phyloP scores from a whole-genome alignment of 2,113 vertebrate species.

The Indri indri region DNA sequence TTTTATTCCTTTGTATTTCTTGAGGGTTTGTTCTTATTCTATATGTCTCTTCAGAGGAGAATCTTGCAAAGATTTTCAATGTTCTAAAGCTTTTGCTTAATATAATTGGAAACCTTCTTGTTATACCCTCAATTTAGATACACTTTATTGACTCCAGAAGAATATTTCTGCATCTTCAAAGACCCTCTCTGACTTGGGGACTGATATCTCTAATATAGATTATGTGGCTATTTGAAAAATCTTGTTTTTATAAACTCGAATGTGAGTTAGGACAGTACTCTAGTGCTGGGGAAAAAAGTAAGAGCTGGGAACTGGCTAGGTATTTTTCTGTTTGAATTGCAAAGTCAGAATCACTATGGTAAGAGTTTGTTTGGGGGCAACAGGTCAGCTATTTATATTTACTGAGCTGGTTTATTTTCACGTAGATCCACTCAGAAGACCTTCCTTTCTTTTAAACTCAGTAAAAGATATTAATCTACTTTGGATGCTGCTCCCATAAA shows the following conservation, averaged over 20 bases:
- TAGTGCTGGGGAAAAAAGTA: background rate
- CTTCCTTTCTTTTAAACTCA: background rate
- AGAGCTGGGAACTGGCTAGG: background rate
- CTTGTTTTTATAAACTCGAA: background rate
- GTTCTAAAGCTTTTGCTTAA: background rate
- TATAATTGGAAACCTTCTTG: background rate
- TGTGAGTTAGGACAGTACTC: background rate
- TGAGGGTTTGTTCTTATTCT: background rate
- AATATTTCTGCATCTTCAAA: background rate
- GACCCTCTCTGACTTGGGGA: background rate
- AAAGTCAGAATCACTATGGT: background rate
- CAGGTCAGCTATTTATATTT: background rate
- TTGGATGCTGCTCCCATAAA: background rate
- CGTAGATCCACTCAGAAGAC: background rate
- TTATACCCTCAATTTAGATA: background rate
- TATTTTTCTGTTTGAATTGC: background rate
- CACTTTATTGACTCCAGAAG: background rate
- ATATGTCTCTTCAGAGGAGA: background rate
- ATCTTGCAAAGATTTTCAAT: background rate
- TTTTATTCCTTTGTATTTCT: background rate
- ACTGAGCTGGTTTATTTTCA: background rate
- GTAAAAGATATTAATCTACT: background rate
- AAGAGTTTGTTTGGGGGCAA: background rate
- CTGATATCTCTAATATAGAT: background rate
- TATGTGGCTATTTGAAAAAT: background rate